Conservation (phyloP, 2,113 vertebrate genomes). For the Brachionichthys hirsutus region DNA sequence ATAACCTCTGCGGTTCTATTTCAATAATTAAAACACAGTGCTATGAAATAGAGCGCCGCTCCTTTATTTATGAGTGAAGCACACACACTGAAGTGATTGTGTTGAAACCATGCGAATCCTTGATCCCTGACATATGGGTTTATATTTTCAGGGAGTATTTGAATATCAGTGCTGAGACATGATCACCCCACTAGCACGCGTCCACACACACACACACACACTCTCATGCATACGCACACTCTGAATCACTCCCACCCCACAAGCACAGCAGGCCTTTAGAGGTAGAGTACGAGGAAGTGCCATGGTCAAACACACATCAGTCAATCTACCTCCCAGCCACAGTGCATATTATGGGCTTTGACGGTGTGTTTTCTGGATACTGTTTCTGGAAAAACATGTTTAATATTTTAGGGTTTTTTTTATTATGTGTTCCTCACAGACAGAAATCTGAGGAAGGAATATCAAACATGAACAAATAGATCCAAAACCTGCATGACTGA, state of each 20-base stretch:
- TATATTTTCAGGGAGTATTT: conserved; percentile 73
- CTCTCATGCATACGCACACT: conserved; percentile 38
- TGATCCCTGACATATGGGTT: conserved; percentile 76
- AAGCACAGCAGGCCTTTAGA: conserved; percentile 22
- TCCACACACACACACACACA: conserved; percentile 24
- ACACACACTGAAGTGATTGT: conserved; percentile 70
- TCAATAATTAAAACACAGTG: conserved; percentile 76
- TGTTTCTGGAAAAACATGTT: neutral
- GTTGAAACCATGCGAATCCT: conserved; percentile 74
- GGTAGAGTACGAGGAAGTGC: conserved; percentile 26
- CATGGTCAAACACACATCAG: conserved; percentile 52
- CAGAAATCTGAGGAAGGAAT: no score
- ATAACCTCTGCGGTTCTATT: conserved; percentile 70
- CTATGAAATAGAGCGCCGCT: conserved; percentile 70
- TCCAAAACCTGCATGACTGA: no score
- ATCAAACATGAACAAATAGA: no score
- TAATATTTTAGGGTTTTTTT: no score
- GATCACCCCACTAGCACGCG: conserved; percentile 60
- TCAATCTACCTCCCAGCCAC: conserved; percentile 32
- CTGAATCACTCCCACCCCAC: conserved; percentile 16
- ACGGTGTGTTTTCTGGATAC: conserved; percentile 6
- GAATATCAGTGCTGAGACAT: conserved; percentile 73
- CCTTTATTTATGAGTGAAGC: conserved; percentile 74
- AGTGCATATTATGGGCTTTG: neutral
- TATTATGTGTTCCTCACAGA: no score